Conservation (phyloP, 2,113 vertebrate species). For the Bathybates hornii region DNA sequence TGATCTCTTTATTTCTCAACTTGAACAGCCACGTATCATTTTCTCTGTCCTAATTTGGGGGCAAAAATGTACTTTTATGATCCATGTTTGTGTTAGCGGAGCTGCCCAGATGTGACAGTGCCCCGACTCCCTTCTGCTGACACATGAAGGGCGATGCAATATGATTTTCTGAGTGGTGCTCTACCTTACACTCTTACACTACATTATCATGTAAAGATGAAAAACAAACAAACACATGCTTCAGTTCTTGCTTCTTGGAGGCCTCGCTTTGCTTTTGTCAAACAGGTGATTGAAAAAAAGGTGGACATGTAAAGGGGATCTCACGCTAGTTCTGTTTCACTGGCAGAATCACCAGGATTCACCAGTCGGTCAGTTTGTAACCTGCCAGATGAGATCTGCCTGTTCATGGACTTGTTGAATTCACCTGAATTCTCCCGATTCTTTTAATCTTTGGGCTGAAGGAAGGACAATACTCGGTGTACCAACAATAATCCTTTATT, state of each 20-base stretch:
- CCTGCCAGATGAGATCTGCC: not conserved
- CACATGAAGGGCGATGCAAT: conserved; percentile 29
- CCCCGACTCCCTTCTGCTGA: not conserved
- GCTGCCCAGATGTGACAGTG: not conserved
- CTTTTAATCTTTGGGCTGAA: too few species aligned
- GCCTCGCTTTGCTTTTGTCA: not conserved
- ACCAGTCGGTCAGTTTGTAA: not conserved
- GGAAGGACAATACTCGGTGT: too few species aligned
- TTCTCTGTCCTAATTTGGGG: not conserved
- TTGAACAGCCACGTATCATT: not conserved
- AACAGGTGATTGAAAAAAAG: not conserved
- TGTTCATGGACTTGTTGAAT: not conserved
- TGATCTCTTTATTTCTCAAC: not conserved
- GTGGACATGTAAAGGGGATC: not conserved
- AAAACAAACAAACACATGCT: not conserved
- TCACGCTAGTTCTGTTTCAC: not conserved
- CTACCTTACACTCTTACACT: conserved; percentile 20
- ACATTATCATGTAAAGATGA: not conserved
- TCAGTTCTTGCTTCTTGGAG: not conserved
- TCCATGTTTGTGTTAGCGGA: conserved; percentile 6
- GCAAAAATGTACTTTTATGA: not conserved
- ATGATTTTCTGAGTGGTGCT: conserved; percentile 60
- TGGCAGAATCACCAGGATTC: not conserved
- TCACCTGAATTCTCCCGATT: too few species aligned
- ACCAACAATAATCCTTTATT: too few species aligned